These are phyloP conservation scores for Rhodeus uyekii DNA, from an alignment of 2,797 vertebrate genomes.

Conservation along the genomic window DNA sequence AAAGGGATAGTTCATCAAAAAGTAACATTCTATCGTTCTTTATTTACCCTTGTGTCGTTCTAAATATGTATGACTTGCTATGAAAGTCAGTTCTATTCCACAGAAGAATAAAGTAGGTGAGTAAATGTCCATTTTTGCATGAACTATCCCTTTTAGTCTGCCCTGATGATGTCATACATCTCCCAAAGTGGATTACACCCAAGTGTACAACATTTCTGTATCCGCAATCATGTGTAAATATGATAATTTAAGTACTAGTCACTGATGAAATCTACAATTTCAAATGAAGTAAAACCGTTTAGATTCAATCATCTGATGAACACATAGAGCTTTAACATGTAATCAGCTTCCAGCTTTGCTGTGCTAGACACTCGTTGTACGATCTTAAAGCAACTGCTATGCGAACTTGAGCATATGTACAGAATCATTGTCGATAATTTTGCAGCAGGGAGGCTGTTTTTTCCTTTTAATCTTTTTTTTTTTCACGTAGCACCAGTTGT, in stretches of 20 bases:
- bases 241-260: slow-evolving; percentile 17
- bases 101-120: neutral
- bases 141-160: neutral
- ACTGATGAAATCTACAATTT: slow-evolving; percentile 12
- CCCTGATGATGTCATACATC: slow-evolving; percentile 26
- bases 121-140: neutral
- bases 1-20: neutral
- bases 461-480: neutral
- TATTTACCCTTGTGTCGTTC: neutral
- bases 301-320: neutral
- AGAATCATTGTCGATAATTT: slow-evolving; percentile 33
- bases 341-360: slow-evolving; percentile 28
- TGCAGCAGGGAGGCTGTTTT: neutral
- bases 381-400: slow-evolving; percentile 22
- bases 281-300: neutral
- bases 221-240: slow-evolving; percentile 43
- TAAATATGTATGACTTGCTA: neutral
- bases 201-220: slow-evolving; percentile 38
- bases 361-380: slow-evolving; percentile 31
- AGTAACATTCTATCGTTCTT: neutral
- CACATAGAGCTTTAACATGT: slow-evolving; percentile 2
- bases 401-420: slow-evolving; percentile 31
- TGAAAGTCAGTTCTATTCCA: too few species aligned
- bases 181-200: slow-evolving; percentile 17
- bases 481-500: neutral